Percentiles rank a stretch among this genome's conserved stretches.
Evolutionary conservation across 2,113 vertebrate genomes (phyloP).

Genomic region (Ia io): DNA sequence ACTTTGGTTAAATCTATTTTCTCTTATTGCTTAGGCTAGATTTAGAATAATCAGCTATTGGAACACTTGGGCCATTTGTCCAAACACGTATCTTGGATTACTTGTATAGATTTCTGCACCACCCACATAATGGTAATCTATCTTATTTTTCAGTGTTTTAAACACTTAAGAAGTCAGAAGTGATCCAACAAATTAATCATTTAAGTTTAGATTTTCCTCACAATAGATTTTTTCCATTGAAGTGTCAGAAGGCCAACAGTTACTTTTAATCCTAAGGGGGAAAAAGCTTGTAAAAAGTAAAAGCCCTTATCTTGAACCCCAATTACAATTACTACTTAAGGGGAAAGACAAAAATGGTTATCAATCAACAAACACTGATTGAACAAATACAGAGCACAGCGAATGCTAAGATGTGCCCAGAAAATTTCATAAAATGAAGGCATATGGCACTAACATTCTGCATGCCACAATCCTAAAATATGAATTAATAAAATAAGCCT

Average conservation of each 20-base stretch:
- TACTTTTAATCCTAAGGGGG: conserved; percentile 42
- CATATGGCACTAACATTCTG: neutral
- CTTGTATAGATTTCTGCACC: neutral
- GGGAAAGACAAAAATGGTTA: neutral
- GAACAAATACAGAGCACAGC: neutral
- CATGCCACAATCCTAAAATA: neutral
- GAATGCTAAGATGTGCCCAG: neutral
- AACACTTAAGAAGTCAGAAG: conserved; percentile 14
- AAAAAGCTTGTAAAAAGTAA: neutral
- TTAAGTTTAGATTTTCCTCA: conserved; percentile 47
- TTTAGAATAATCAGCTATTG: neutral
- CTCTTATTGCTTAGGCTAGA: neutral
- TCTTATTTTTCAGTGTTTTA: neutral
- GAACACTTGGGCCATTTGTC: neutral
- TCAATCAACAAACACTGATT: neutral
- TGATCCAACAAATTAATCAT: conserved; percentile 35
- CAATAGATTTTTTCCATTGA: neutral
- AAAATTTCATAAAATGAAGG: neutral
- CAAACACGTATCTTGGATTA: neutral
- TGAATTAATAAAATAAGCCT: neutral
- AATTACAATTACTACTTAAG: neutral
- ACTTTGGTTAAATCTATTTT: neutral
- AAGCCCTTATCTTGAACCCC: neutral
- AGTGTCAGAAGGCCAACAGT: neutral
- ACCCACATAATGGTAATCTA: neutral